These are phyloP conservation scores for Corythucha ciliata DNA, from an alignment of 2,888 invertebrate species.

Conservation along the genomic window DNA sequence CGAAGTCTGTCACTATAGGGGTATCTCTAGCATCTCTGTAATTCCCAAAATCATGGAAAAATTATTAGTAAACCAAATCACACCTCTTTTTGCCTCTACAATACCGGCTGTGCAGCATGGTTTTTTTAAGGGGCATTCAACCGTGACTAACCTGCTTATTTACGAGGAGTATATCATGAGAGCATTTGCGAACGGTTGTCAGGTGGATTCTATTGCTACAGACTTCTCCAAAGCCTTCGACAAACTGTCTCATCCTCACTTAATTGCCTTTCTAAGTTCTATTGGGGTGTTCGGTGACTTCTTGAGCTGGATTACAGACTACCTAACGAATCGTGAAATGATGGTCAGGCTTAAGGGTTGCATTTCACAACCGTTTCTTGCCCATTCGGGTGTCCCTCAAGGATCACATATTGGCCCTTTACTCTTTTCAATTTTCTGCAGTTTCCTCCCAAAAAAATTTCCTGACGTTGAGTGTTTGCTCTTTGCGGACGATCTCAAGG, in stretches of 20 bases:
- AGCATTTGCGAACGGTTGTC: background rate
- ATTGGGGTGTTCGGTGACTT: slow-evolving; percentile 2
- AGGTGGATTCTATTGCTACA: slow-evolving; percentile 4
- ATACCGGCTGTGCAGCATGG: slow-evolving; percentile 9
- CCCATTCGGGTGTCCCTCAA: slow-evolving; percentile 1
- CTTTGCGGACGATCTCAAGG: background rate
- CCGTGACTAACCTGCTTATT: slow-evolving; percentile 4
- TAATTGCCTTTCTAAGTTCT: background rate
- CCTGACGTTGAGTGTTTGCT: background rate
- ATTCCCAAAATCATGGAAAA: slow-evolving; percentile 14
- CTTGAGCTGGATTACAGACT: background rate
- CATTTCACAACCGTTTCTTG: background rate
- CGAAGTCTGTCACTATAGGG: background rate
- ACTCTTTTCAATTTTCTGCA: background rate
- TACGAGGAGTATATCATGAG: slow-evolving; percentile 2
- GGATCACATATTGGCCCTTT: slow-evolving; percentile 8
- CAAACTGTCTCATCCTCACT: background rate
- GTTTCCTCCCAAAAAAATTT: background rate
- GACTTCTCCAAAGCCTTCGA: slow-evolving; percentile 11
- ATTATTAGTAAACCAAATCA: background rate
- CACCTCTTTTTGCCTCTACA: background rate
- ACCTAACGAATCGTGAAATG: background rate
- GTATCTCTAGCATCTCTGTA: slow-evolving; percentile 1
- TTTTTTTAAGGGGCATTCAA: slow-evolving; percentile 2
- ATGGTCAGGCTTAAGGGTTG: background rate